Conservation (phyloP, 2,797 vertebrate genomes). For the Bucorvus abyssinicus region DNA sequence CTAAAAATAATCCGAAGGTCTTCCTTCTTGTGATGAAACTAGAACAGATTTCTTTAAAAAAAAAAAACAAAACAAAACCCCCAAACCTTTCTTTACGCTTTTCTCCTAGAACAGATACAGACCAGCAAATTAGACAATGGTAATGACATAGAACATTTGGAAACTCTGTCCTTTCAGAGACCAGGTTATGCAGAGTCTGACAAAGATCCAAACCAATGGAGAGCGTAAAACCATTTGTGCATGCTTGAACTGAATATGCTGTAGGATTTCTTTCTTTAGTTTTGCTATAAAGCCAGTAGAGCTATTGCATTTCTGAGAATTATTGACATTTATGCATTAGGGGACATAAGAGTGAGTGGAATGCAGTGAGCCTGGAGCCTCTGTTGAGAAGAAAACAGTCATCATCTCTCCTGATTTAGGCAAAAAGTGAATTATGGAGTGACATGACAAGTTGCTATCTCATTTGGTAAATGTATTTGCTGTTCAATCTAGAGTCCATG, state of each 20-base stretch:
- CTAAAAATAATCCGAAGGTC: neutral
- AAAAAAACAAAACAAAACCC: neutral
- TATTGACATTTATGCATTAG: neutral
- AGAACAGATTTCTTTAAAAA: neutral
- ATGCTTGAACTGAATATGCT: neutral
- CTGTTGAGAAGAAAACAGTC: neutral
- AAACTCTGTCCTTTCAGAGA: neutral
- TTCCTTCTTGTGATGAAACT: neutral
- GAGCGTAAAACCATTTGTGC: neutral
- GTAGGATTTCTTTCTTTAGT: neutral
- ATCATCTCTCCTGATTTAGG: neutral
- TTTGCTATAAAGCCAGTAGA: neutral
- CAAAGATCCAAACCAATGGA: neutral
- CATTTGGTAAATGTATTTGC: neutral
- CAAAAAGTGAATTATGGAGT: constrained; percentile 22
- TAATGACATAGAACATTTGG: neutral
- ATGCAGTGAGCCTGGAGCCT: neutral
- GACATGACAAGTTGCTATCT: constrained; percentile 17
- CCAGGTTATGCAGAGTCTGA: neutral
- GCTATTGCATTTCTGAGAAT: neutral
- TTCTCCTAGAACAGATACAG: neutral
- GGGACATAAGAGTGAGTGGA: neutral
- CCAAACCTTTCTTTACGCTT: neutral
- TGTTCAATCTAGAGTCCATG: neutral
- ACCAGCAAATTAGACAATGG: neutral